Evolutionary conservation across 2,113 vertebrate species (phyloP).

Genomic region (Dicentrarchus labrax): DNA sequence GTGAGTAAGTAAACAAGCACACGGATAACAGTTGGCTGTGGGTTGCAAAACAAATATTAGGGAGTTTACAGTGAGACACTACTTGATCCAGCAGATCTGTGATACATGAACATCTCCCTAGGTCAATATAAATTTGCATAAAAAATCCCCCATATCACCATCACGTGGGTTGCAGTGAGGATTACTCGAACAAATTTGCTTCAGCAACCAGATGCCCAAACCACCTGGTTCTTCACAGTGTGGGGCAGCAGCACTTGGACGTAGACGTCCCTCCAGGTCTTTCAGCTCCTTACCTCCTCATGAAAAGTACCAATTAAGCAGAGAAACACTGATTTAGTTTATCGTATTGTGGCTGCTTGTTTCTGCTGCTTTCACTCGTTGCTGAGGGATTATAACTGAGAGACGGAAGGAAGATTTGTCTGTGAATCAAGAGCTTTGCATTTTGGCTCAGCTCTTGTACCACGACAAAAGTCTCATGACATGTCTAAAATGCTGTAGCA

Average conservation of each 20-base stretch:
- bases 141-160: neutral
- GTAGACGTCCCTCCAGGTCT: neutral
- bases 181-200: neutral
- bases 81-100: neutral
- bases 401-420: neutral
- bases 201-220: neutral
- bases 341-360: neutral
- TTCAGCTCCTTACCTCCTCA: neutral
- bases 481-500: neutral
- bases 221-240: neutral
- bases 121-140: neutral
- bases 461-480: neutral
- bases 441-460: neutral
- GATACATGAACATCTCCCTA: neutral
- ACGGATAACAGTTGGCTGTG: neutral
- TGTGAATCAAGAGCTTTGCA: neutral
- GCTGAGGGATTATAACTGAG: neutral
- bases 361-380: neutral
- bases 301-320: neutral
- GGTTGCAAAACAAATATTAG: neutral
- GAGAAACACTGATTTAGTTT: neutral
- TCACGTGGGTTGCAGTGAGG: neutral
- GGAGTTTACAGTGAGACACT: neutral
- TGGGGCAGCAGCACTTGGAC: neutral
- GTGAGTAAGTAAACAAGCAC: neutral